These are phyloP conservation scores for Prunella himalayana DNA, from an alignment of 2,113 vertebrate genomes.

Conservation along the genomic window DNA sequence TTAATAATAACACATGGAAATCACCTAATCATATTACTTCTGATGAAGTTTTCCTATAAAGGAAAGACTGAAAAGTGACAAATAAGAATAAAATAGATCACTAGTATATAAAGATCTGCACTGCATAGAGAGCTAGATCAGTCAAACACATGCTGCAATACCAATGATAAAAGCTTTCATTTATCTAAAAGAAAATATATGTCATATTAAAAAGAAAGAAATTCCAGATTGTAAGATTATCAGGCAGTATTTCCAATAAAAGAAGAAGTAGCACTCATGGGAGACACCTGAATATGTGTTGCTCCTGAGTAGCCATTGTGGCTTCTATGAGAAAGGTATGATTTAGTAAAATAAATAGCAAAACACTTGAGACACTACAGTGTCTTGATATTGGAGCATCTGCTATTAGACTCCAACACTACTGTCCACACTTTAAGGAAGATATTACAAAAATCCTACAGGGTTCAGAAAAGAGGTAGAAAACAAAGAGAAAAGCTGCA, in stretches of 20 bases:
- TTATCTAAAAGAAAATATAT: not conserved
- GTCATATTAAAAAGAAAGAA: not conserved
- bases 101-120: not conserved
- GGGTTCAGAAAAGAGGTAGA: not conserved
- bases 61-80: not conserved
- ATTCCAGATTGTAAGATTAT: not conserved
- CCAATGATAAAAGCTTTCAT: not conserved
- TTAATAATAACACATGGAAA: not conserved
- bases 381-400: not conserved
- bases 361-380: not conserved
- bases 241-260: not conserved
- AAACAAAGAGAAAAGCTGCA: not conserved
- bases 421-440: not conserved
- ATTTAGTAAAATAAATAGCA: not conserved
- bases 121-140: not conserved
- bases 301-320: not conserved
- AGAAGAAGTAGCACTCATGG: not conserved
- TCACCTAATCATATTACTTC: not conserved
- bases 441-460: not conserved
- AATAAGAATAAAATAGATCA: not conserved
- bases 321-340: not conserved
- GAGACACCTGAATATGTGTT: not conserved
- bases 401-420: not conserved
- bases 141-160: not conserved
- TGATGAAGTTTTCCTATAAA: not conserved